Conservation (phyloP, 2,797 vertebrate genomes). For the Kryptopterus vitreolus region DNA sequence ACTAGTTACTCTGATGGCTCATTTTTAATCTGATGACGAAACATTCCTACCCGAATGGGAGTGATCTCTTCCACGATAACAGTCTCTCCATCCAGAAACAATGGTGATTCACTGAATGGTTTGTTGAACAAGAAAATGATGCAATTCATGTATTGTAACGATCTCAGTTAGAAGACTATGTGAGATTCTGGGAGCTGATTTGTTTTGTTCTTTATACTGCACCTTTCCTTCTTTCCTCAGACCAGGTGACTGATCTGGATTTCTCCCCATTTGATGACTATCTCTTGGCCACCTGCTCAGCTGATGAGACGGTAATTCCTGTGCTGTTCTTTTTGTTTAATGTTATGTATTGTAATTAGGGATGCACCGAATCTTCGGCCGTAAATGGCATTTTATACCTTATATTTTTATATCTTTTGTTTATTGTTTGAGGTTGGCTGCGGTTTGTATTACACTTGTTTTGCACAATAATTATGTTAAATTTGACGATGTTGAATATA, state of each 20-base stretch:
- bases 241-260: conserved; percentile 89
- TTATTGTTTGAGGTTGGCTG: too few species aligned
- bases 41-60: background rate
- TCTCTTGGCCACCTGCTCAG: conserved; percentile 87
- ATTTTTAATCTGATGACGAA: background rate
- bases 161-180: background rate
- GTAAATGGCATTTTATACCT: too few species aligned
- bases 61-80: background rate
- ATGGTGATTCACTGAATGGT: background rate
- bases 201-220: background rate
- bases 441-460: too few species aligned
- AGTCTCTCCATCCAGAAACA: background rate
- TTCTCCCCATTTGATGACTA: conserved; percentile 92
- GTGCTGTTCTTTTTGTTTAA: background rate
- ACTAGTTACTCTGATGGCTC: too few species aligned
- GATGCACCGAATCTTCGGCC: too few species aligned
- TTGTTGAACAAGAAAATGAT: background rate
- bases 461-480: too few species aligned
- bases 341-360: background rate
- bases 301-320: conserved; percentile 81
- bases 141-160: background rate
- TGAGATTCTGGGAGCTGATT: background rate
- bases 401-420: too few species aligned
- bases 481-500: too few species aligned
- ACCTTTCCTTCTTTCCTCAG: conserved; percentile 62